These are phyloP conservation scores for Aphodius sticticus DNA, from an alignment of 2,888 invertebrate genomes.

Conservation along the genomic window DNA sequence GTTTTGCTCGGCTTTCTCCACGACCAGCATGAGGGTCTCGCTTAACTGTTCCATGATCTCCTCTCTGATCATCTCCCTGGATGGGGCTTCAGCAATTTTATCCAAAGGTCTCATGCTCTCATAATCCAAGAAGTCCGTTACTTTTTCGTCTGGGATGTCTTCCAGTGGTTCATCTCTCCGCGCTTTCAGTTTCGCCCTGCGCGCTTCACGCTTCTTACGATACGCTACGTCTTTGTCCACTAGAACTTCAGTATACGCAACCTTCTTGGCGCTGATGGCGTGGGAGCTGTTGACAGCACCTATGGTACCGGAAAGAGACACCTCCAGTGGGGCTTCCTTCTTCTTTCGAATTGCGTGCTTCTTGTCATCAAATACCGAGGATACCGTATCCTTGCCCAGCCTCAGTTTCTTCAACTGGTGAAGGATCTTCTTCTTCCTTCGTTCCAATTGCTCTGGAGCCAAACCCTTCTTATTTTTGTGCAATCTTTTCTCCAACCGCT, in stretches of 20 bases:
- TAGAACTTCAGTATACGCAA: neutral
- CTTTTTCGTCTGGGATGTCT: neutral
- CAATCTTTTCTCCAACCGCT: neutral
- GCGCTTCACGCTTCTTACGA: neutral
- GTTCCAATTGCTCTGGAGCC: neutral
- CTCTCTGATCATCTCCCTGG: neutral
- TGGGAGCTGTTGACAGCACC: neutral
- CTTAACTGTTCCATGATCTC: neutral
- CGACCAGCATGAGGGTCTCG: neutral
- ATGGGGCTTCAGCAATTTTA: neutral
- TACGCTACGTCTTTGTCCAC: neutral
- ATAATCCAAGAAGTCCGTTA: neutral
- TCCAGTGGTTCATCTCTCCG: neutral
- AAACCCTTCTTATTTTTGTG: neutral
- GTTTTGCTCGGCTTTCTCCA: neutral
- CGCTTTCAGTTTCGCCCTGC: neutral
- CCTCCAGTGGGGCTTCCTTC: neutral
- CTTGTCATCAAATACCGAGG: neutral
- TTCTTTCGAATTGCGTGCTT: neutral
- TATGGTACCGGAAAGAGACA: neutral
- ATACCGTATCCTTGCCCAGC: neutral
- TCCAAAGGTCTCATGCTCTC: neutral
- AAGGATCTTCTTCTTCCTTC: slow-evolving; percentile 15
- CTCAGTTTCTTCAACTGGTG: neutral
- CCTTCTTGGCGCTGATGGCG: neutral